Conservation (phyloP, 2,888 invertebrate species). For the Hypselothyrea guttata region DNA sequence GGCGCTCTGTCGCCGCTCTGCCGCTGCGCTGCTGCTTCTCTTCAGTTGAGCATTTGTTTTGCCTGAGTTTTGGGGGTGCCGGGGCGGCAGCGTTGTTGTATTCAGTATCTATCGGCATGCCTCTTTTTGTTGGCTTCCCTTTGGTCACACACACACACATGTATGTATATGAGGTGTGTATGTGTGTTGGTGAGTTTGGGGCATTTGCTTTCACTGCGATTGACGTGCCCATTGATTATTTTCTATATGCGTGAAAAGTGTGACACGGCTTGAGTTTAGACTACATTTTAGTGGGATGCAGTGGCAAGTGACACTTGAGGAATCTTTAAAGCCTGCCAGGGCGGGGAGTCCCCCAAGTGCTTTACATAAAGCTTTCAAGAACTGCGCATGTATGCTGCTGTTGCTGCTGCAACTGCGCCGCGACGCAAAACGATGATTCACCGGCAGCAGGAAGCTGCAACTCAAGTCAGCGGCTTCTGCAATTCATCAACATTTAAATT, state of each 20-base stretch:
- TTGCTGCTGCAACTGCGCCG: slow-evolving; percentile 12
- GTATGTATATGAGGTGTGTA: slow-evolving; percentile 9
- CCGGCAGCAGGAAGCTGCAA: not conserved
- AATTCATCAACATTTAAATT: slow-evolving; percentile 33
- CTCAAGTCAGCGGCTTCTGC: not conserved
- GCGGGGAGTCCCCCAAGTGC: not conserved
- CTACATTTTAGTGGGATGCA: slow-evolving; percentile 41
- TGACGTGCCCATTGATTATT: slow-evolving; percentile 45
- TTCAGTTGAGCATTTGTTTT: slow-evolving; percentile 43
- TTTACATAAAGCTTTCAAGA: slow-evolving; percentile 11
- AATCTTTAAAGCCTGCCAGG: slow-evolving; percentile 52
- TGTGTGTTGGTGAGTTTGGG: slow-evolving; percentile 18
- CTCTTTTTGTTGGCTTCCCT: slow-evolving; percentile 76
- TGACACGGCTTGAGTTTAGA: slow-evolving; percentile 36
- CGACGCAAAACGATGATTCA: not conserved
- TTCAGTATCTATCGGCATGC: slow-evolving; percentile 72
- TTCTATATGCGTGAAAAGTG: slow-evolving; percentile 13
- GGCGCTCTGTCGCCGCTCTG: slow-evolving; percentile 8
- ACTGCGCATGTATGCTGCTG: slow-evolving; percentile 55
- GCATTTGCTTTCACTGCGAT: slow-evolving; percentile 43
- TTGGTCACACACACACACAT: slow-evolving; percentile 40
- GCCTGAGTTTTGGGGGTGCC: slow-evolving; percentile 47
- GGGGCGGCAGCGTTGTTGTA: slow-evolving; percentile 24
- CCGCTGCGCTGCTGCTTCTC: slow-evolving; percentile 13
- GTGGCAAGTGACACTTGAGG: slow-evolving; percentile 62